These are phyloP conservation scores for Parotocinclus haroldoi DNA, from an alignment of 2,797 vertebrate species.

Conservation along the genomic window DNA sequence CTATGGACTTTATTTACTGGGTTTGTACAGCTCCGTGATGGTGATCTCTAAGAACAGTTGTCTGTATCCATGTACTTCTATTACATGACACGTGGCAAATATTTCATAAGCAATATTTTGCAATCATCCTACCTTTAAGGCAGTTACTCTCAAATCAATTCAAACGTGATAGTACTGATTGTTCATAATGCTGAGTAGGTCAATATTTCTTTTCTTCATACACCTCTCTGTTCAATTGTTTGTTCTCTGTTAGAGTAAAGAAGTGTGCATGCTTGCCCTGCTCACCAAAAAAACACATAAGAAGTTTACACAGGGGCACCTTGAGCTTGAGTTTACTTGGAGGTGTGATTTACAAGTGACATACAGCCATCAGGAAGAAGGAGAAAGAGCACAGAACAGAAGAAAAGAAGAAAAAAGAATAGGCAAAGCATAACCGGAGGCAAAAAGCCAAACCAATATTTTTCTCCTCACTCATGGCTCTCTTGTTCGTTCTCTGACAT, in stretches of 20 bases:
- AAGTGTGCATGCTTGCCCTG: constrained; percentile 11
- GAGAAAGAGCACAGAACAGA: constrained; percentile 47
- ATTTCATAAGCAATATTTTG: constrained; percentile 26
- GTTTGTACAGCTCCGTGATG: no score
- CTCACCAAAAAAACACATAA: constrained; percentile 55
- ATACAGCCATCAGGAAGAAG: constrained; percentile 57
- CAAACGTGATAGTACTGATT: constrained; percentile 22
- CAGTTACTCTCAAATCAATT: constrained; percentile 29
- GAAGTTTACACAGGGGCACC: constrained; percentile 70
- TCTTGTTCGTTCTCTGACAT: constrained; percentile 28
- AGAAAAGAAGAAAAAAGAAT: constrained; percentile 52
- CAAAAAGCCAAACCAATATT: constrained; percentile 47
- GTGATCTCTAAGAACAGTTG: no score
- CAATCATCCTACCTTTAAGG: constrained; percentile 1
- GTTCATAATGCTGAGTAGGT: constrained; percentile 15
- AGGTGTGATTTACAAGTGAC: constrained; percentile 66
- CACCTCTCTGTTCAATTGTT: neutral
- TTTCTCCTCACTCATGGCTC: constrained; percentile 45
- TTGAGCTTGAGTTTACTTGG: constrained; percentile 58
- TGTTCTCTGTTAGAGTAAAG: constrained; percentile 2
- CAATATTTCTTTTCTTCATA: neutral
- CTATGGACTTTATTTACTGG: no score
- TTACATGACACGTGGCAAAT: constrained; percentile 1
- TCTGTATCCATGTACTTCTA: neutral
- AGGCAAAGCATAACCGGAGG: constrained; percentile 51